Percentiles rank a stretch among this genome's conserved stretches.
Evolutionary conservation across 2,888 invertebrate genomes (phyloP).

Genomic region (Epistrophe grossulariae): DNA sequence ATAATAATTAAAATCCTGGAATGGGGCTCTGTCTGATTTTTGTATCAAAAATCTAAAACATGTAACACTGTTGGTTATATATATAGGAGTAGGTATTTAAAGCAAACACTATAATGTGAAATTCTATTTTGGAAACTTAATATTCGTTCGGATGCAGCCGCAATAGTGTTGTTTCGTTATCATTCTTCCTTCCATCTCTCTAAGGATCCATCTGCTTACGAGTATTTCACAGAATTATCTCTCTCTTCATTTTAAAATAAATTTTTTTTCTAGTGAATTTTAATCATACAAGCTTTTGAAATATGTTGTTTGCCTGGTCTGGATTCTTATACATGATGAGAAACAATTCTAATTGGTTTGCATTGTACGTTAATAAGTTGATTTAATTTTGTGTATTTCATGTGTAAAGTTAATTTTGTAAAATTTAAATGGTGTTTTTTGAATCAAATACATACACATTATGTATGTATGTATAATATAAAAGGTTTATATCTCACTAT

Average conservation of each 20-base stretch:
- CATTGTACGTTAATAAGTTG: constrained; percentile 55
- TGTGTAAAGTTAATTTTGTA: constrained; percentile 61
- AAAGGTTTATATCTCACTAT: too few species aligned
- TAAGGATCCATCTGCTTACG: constrained; percentile 46
- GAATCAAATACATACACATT: too few species aligned
- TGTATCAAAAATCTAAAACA: constrained; percentile 37
- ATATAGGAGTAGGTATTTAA: background rate
- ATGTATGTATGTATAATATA: too few species aligned
- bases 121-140: constrained; percentile 1
- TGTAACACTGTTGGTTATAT: constrained; percentile 4
- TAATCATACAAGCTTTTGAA: constrained; percentile 49
- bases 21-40: background rate
- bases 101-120: constrained; percentile 13
- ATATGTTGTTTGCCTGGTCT: constrained; percentile 30
- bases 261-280: constrained; percentile 42
- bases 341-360: constrained; percentile 63
- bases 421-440: constrained; percentile 35
- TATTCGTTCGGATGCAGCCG: constrained; percentile 6
- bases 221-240: constrained; percentile 24
- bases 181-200: constrained; percentile 16
- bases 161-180: constrained; percentile 29
- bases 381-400: constrained; percentile 59
- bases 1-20: constrained; percentile 2
- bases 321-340: constrained; percentile 28
- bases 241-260: constrained; percentile 12